Evolutionary conservation across 2,113 vertebrate species (phyloP).

Genomic region (Muscicapa adusta): DNA sequence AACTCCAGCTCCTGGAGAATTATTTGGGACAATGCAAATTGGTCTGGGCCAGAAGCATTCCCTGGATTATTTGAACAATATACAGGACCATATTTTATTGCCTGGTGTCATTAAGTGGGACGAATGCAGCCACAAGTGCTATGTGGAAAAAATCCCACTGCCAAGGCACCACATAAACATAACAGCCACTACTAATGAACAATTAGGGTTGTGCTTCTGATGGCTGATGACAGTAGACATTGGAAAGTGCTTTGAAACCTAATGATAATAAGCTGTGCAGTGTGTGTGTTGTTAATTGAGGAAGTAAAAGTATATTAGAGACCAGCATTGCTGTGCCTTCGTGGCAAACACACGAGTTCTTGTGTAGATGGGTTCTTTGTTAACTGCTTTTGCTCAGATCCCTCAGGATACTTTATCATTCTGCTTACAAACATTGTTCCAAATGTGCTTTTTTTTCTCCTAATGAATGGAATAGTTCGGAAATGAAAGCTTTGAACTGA

Average conservation of each 20-base stretch:
- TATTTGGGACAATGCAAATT: background rate
- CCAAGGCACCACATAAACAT: background rate
- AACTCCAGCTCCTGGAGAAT: background rate
- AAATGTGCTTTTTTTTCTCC: background rate
- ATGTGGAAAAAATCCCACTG: background rate
- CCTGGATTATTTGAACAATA: background rate
- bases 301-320: background rate
- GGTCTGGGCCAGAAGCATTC: background rate
- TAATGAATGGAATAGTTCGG: background rate
- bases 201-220: background rate
- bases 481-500: constrained; percentile 8
- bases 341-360: background rate
- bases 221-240: background rate
- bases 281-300: background rate
- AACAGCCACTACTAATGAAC: background rate
- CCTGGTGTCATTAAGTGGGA: background rate
- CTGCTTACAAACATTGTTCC: background rate
- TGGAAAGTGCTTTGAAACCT: constrained; percentile 6
- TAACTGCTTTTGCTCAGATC: background rate
- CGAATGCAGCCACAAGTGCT: background rate
- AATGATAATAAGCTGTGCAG: background rate
- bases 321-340: background rate
- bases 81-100: background rate
- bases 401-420: background rate
- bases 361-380: background rate